These are phyloP conservation scores for Mareca strepera DNA, from an alignment of 2,797 vertebrate species.

Conservation along the genomic window DNA sequence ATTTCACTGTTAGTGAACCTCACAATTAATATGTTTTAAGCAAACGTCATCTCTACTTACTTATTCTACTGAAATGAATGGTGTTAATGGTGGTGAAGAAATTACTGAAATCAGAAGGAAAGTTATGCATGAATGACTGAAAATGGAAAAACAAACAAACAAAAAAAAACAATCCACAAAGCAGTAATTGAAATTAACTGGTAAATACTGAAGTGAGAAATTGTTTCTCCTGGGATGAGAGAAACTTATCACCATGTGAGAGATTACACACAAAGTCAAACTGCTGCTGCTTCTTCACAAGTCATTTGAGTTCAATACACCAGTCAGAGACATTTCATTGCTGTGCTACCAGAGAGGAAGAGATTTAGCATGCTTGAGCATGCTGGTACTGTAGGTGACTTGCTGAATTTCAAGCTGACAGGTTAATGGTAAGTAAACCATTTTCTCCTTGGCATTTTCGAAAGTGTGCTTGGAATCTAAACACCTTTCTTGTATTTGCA, in stretches of 20 bases:
- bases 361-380: constrained; percentile 31
- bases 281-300: constrained; percentile 13
- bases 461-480: constrained; percentile 54
- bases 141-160: background rate
- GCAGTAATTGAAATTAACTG: constrained; percentile 6
- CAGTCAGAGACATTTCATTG: background rate
- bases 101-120: background rate
- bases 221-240: background rate
- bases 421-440: constrained; percentile 50
- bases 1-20: background rate
- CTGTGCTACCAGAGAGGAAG: background rate
- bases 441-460: constrained; percentile 13
- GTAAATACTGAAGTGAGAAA: constrained; percentile 11
- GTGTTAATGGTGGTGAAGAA: background rate
- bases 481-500: constrained; percentile 7
- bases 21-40: background rate
- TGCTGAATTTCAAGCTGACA: constrained; percentile 36
- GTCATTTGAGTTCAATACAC: background rate
- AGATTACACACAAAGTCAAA: background rate
- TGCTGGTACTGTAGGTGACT: constrained; percentile 16
- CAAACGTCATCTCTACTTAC: background rate
- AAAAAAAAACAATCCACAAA: background rate
- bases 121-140: background rate
- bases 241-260: background rate
- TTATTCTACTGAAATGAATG: background rate